Percentiles rank a stretch among this genome's conserved stretches.
Evolutionary conservation across 2,113 vertebrate genomes (phyloP).

Genomic region (Scatophagus argus): DNA sequence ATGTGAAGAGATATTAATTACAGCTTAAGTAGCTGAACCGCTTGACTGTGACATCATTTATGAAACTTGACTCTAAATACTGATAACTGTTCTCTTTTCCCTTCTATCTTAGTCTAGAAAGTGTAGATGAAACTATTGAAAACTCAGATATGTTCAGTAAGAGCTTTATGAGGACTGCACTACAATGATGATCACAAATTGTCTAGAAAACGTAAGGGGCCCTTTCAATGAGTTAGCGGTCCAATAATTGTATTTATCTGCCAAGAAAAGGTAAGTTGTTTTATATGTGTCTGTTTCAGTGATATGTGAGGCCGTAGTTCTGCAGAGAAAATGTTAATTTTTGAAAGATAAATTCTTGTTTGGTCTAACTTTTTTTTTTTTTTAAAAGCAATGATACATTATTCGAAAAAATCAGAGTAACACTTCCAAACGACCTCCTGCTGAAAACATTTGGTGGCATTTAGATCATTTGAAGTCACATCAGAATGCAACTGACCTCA

Average conservation of each 20-base stretch:
- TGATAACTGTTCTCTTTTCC: no score
- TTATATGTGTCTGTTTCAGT: not conserved
- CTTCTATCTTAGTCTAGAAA: not conserved
- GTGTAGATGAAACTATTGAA: not conserved
- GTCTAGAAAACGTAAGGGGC: not conserved
- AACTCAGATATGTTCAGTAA: not conserved
- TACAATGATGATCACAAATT: not conserved
- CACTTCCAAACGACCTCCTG: not conserved
- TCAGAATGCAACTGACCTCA: not conserved
- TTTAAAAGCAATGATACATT: no score
- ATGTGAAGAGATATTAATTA: no score
- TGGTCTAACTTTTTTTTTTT: not conserved
- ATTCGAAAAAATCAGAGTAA: not conserved
- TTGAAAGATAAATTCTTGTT: not conserved
- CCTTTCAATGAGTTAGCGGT: not conserved
- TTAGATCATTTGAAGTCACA: not conserved
- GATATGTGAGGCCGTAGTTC: not conserved
- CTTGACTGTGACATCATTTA: no score
- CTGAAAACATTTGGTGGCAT: not conserved
- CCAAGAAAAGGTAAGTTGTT: no score
- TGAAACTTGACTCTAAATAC: not conserved
- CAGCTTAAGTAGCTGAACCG: no score
- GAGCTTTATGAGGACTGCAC: not conserved
- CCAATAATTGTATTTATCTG: no score
- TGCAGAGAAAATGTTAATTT: not conserved